Conservation (phyloP, 2,113 vertebrate genomes). For the Rafetus swinhoei region DNA sequence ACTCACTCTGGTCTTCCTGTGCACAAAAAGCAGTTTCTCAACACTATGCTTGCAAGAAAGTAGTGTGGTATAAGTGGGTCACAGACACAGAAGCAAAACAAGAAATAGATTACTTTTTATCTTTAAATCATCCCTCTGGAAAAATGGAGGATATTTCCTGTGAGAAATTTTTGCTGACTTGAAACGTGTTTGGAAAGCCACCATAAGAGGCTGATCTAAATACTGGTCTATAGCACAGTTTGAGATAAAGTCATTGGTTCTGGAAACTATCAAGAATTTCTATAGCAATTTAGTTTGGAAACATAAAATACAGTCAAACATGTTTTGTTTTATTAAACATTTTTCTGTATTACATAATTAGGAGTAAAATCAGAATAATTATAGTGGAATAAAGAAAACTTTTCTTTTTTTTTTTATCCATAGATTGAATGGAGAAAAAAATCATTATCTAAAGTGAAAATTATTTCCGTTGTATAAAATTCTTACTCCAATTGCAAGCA, state of each 20-base stretch:
- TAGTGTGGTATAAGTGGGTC: constrained; percentile 50
- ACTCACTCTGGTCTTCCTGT: background rate
- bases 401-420: background rate
- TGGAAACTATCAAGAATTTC: background rate
- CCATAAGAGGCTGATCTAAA: background rate
- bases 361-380: background rate
- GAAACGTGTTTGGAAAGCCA: background rate
- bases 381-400: background rate
- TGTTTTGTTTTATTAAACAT: background rate
- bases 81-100: constrained; percentile 10
- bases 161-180: constrained; percentile 42
- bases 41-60: background rate
- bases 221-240: background rate
- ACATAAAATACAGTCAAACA: background rate
- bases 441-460: background rate
- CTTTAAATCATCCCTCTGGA: constrained; percentile 58
- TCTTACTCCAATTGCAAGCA: background rate
- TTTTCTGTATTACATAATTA: background rate
- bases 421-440: background rate
- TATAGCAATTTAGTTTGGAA: background rate
- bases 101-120: constrained; percentile 40
- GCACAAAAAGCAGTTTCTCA: background rate
- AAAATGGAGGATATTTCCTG: constrained; percentile 40
- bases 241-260: background rate
- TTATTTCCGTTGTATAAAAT: background rate